Evolutionary conservation across 1,140 invertebrate species (phyloP), one percentile per base, ranked within the genome.

Genomic region (Formica selysi): DNA sequence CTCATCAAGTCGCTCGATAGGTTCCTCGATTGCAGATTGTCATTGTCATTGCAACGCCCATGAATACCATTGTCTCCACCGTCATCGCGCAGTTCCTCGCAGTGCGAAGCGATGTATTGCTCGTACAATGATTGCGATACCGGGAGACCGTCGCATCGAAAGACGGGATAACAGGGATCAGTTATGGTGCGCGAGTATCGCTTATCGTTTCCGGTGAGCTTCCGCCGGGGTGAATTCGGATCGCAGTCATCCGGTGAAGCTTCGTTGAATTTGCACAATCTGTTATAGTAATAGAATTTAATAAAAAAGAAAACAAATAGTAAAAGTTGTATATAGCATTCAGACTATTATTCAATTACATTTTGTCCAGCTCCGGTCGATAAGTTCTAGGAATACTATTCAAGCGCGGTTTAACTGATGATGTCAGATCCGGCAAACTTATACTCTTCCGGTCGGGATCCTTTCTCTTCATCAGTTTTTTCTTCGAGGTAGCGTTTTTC

Each of bases 101-200:
- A 95, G 41, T 95, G 94, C 0, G 86, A 91, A 3, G 94, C 86
- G 51, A 98, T 94, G 86, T 97, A 97, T 78, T 97, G 96, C 76
- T 97, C 96, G 91, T 97, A 97, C 0, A 98, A 94, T 8, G 96
- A 96, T 76, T 96, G 96, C 0, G 97, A 98, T 59, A 97, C 97
- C 8, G 97, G 96, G 41, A 97, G 95, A 3, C 97, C 97, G 79
- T 98, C 96, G 57, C 95, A 95, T 89, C 97, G 96, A 90, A 98
- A 97, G 13, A 97, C 96, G 32, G 97, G 97, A 95, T 97, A 97
- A 68, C 95, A 96, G 26, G 97, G 97, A 95, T 98, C 97, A 41
- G 96, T 96, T 73, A 98, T 97, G 1, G 97, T 97, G 78, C 96
- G 96, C 19, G 95, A 97, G 64, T 92, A 91, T 16, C 86, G 80